Conservation (phyloP, 2,797 vertebrate genomes). For the Coracias cyanogaster region DNA sequence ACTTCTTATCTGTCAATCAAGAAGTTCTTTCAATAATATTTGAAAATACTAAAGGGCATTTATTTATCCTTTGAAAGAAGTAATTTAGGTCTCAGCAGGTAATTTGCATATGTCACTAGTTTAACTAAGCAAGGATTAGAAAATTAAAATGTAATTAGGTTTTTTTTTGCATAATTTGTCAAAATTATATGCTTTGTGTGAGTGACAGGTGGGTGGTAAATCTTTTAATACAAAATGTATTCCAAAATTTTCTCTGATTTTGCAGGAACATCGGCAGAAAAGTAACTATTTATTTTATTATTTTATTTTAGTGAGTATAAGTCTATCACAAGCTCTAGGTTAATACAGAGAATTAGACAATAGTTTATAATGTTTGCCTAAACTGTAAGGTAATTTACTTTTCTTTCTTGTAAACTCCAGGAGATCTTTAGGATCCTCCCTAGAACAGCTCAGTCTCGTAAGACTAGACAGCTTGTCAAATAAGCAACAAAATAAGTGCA, state of each 20-base stretch:
- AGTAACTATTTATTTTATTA: neutral
- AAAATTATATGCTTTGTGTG: constrained; percentile 72
- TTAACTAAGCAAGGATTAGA: constrained; percentile 71
- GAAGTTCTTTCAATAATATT: constrained; percentile 47
- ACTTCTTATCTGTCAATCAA: constrained; percentile 49
- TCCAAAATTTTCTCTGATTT: constrained; percentile 63
- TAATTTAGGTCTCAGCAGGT: constrained; percentile 61
- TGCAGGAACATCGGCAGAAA: constrained; percentile 54
- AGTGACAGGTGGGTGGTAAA: constrained; percentile 63
- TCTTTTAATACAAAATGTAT: constrained; percentile 44
- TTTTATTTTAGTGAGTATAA: neutral
- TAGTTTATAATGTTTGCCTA: neutral
- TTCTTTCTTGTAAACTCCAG: neutral
- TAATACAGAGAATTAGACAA: neutral
- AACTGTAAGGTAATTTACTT: neutral
- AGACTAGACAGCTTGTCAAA: neutral
- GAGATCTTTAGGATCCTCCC: neutral
- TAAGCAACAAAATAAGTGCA: neutral
- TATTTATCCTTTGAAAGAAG: constrained; percentile 73
- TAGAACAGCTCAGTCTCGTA: neutral
- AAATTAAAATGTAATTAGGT: constrained; percentile 77
- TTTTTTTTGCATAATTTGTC: constrained; percentile 59
- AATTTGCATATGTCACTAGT: constrained; percentile 74
- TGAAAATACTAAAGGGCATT: constrained; percentile 52
- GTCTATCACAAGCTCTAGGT: neutral